Base-by-base conservation (phyloP, 2,113 vertebrate species). In the Willisornis vidua region DNA sequence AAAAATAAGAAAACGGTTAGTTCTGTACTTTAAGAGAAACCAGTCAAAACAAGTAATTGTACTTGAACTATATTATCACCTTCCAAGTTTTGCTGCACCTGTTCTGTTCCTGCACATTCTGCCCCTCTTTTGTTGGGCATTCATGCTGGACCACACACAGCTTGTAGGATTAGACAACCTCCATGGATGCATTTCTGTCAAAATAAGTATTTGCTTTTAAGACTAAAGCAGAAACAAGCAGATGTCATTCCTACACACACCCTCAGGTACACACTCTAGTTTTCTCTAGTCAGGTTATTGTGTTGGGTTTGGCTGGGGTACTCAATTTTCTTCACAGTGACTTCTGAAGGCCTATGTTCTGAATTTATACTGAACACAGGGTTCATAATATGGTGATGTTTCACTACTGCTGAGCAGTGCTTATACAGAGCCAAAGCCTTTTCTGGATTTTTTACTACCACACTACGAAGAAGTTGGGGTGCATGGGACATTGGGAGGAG, bases 381-480 rank as follows among this genome's bases (percentile, higher is more conserved):
- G 11, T 19, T 22, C 31, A 31, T 19, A 76, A 76, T 1, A 41
- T 14, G 31, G 9, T 29, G 7, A 25, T 35, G 17, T 8, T 35
- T 48, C 18, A 4, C 55, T 70, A 76, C 3, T 55, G 48, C 14
- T 62, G 29, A 70, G 48, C 17, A 76, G 3, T 10, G 41, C 7
- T 61, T 61, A 29, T n/a, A 67, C 13, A 54, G 24, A 67, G 24
- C 23, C 39, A 54, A 39, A 41, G 29, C 7, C 3, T 3, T 39
- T 25, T 19, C 65, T 55, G 23, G 2, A 39, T 17, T 46, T 20
- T 2, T 2, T 46, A 29, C 19, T 54, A 5, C 16, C 10, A n/a
- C 0, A 0, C 33, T 67, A 9, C 13, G 1, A 54, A 9, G 10
- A 83, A 48, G 16, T 1, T 39, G 19, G 33, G 12, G 9, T 6